Conservation (phyloP, 2,797 vertebrate genomes). For the Streptopelia turtur region DNA sequence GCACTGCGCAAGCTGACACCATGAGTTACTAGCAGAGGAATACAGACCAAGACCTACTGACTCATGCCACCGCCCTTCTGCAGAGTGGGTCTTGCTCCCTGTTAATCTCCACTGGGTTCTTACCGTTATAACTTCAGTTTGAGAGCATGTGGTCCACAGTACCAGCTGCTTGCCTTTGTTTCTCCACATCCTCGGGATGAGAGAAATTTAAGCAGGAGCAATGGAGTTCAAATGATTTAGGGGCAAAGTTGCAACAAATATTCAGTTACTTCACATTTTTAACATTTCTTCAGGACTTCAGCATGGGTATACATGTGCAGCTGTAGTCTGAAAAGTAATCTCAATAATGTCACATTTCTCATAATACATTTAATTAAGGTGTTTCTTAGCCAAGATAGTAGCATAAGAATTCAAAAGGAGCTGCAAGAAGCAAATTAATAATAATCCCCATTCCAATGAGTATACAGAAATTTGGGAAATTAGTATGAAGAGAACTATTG, state of each 20-base stretch:
- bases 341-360: neutral
- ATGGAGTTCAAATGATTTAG: neutral
- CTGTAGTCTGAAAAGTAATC: neutral
- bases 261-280: neutral
- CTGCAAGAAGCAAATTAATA: slow-evolving; percentile 8
- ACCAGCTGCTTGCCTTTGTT: neutral
- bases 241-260: neutral
- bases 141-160: neutral
- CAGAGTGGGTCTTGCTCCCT: neutral
- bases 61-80: neutral
- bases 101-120: neutral
- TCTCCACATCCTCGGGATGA: neutral
- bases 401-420: slow-evolving; percentile 5
- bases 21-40: neutral
- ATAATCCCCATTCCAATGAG: slow-evolving; percentile 1
- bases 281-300: neutral
- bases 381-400: neutral
- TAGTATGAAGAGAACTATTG: neutral
- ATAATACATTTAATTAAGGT: neutral
- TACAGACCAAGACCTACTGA: neutral
- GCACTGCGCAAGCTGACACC: neutral
- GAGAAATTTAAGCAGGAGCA: neutral
- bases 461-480: slow-evolving; percentile 40
- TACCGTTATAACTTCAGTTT: neutral
- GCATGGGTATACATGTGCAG: neutral